These are phyloP conservation scores for Notothenia rossii DNA, from an alignment of 2,113 vertebrate species.

Conservation along the genomic window DNA sequence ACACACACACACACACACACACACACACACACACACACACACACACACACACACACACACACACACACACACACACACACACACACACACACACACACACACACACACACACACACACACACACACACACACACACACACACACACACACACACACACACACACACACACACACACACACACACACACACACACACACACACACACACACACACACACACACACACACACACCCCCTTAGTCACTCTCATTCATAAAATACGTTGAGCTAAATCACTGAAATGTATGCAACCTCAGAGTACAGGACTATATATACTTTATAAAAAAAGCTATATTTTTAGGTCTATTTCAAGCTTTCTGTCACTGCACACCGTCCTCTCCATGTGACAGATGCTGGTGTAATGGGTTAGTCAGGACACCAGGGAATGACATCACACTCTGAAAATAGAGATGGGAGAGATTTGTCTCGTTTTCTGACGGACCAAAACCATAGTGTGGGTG, in stretches of 20 bases:
- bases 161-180: no score
- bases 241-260: slow-evolving; percentile 75
- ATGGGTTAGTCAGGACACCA: slow-evolving; percentile 69
- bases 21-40: slow-evolving; percentile 42
- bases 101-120: slow-evolving; percentile 30
- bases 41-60: slow-evolving; percentile 44
- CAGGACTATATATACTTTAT: slow-evolving; percentile 13
- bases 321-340: slow-evolving; percentile 7
- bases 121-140: slow-evolving; percentile 26
- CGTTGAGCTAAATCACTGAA: slow-evolving; percentile 17
- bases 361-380: slow-evolving; percentile 49
- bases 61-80: slow-evolving; percentile 48
- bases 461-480: slow-evolving; percentile 71
- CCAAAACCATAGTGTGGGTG: slow-evolving; percentile 40
- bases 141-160: no score
- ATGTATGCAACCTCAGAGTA: slow-evolving; percentile 23
- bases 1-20: slow-evolving; percentile 44
- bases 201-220: slow-evolving; percentile 5
- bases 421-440: slow-evolving; percentile 74
- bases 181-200: slow-evolving; percentile 21
- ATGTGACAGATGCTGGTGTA: slow-evolving; percentile 72
- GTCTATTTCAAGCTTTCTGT: slow-evolving; percentile 39
- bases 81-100: slow-evolving; percentile 34
- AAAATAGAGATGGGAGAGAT: slow-evolving; percentile 71
- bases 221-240: slow-evolving; percentile 40